Evolutionary conservation across 2,888 invertebrate species (phyloP).

Genomic region (Phytoseiulus persimilis): DNA sequence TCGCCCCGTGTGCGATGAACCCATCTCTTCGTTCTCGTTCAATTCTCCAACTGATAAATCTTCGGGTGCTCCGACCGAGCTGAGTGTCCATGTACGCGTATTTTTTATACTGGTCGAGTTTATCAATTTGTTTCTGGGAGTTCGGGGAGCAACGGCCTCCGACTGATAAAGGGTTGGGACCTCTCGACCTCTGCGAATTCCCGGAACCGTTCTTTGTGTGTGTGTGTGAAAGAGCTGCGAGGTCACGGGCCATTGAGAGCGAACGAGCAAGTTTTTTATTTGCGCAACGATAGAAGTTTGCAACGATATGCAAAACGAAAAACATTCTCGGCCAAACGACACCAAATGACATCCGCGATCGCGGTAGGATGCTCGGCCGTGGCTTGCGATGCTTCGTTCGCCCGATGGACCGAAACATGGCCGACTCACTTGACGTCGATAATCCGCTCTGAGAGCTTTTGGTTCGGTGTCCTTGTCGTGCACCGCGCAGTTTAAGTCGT

Average conservation of each 20-base stretch:
- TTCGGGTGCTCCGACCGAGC: not conserved
- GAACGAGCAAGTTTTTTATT: slow-evolving; percentile 24
- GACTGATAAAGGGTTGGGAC: not conserved
- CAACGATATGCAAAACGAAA: slow-evolving; percentile 5
- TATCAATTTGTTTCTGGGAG: not conserved
- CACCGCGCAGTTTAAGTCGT: too few species aligned
- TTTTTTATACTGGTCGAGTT: not conserved
- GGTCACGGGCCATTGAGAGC: slow-evolving; percentile 36
- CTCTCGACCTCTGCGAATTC: not conserved
- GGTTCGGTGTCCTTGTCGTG: too few species aligned
- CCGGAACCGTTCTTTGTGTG: not conserved
- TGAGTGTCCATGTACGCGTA: not conserved
- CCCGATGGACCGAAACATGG: not conserved
- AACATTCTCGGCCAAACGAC: not conserved
- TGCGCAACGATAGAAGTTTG: slow-evolving; percentile 6
- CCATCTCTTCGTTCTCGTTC: too few species aligned
- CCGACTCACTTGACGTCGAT: too few species aligned
- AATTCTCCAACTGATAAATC: not conserved
- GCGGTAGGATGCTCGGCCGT: not conserved
- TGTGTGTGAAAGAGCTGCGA: not conserved
- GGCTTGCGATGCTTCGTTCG: not conserved
- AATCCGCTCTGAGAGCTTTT: too few species aligned
- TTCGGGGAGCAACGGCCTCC: not conserved
- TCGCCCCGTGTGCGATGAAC: too few species aligned
- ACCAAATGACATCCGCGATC: not conserved